A percentile compares a stretch with the other conserved stretches of the same genome.
Conservation (phyloP, 2,888 invertebrate species). For the Pristionchus fissidentatus region DNA sequence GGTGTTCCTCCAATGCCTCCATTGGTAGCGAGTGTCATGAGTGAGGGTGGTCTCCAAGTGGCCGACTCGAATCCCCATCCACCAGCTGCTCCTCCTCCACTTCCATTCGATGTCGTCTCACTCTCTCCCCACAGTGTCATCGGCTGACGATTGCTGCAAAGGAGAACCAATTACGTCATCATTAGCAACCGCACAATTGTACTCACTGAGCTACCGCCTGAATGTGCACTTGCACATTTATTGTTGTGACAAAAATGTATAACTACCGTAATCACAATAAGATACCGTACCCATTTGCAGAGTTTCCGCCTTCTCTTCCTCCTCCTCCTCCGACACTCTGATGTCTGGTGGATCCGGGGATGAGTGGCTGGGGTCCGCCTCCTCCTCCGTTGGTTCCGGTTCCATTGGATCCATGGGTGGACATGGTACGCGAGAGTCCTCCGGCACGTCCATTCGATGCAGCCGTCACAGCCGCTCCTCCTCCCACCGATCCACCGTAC, state of each 20-base stretch:
- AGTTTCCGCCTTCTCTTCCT: too few species aligned
- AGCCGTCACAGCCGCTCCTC: not conserved
- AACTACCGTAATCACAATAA: not conserved
- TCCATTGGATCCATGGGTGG: not conserved
- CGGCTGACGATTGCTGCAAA: too few species aligned
- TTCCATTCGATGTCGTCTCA: not conserved
- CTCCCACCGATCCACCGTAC: not conserved
- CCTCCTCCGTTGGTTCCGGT: not conserved
- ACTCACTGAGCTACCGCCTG: too few species aligned
- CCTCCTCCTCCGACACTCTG: constrained; percentile 40
- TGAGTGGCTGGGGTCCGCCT: constrained; percentile 47
- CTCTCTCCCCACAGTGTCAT: constrained; percentile 36
- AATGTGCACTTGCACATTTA: too few species aligned
- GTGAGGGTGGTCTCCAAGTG: constrained; percentile 39
- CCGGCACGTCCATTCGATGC: constrained; percentile 9
- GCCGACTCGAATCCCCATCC: constrained; percentile 33
- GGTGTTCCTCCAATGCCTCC: not conserved
- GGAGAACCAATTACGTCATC: too few species aligned
- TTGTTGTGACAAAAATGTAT: not conserved
- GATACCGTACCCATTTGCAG: constrained; percentile 12
- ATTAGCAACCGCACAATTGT: too few species aligned
- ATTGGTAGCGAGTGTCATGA: constrained; percentile 33
- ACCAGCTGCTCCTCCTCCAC: not conserved
- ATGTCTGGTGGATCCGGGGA: constrained; percentile 38
- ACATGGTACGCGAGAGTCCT: constrained; percentile 44